Evolutionary conservation across 2,113 vertebrate genomes (phyloP), one percentile per base, ranked within the genome.

Genomic region (Globicephala melas): DNA sequence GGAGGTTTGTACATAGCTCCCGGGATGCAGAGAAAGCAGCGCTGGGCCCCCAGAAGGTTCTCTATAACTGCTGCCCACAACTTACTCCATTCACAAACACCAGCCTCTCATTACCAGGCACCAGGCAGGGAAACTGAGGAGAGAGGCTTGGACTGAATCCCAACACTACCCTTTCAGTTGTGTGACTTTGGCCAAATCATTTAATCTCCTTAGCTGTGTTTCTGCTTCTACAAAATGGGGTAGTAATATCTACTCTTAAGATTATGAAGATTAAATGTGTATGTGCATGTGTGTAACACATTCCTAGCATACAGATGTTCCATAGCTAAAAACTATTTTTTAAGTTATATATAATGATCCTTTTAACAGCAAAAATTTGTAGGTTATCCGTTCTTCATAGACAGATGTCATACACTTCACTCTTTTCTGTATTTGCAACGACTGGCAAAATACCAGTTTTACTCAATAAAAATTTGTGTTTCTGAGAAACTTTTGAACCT

Each of bases 401-500:
- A 74, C 71, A 96, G 73, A 62, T 71, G 87, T 20, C 17, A 73
- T 14, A 33, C 44, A 82, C 38, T n/a, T 71, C 68, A 41, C 33
- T 89, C 17, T 62, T 79, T 76, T 84, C 36, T 73, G 36, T 74
- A 47, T 91, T 84, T 8, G 33, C n/a, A 53, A 41, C 55, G 77
- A 83, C 26, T 25, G 13, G 50, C 47, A 94, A 92, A 96, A 60
- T 11, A 41, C 6, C 28, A 44, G 71, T 70, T 70, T 79, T 77
- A 58, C 23, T 90, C 62, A 70, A 31, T 63, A 86, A 80, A 83
- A 7, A 26, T 28, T 41, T 50, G 14, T 88, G 25, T 68, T 82
- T 76, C 50, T 94, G 76, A 95, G 70, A 88, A 95, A 96, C 33
- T 87, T 85, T 7, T 26, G 3, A 87, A 83, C 9, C 33, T 91